These are phyloP conservation scores for Gymnopithys bicolor DNA, from an alignment of 2,797 vertebrate genomes.

Conservation along the genomic window DNA sequence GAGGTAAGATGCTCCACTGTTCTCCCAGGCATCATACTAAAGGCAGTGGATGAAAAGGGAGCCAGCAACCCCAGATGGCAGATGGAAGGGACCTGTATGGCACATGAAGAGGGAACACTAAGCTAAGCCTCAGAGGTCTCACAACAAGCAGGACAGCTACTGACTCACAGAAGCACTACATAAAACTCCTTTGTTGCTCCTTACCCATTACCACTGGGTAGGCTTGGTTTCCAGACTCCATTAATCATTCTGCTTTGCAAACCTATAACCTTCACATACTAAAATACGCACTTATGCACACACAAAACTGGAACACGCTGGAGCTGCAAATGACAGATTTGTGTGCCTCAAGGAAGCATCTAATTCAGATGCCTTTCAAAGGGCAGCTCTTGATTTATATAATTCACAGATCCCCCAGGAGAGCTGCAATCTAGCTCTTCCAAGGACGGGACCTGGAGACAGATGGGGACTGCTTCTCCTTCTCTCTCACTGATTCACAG, in stretches of 20 bases:
- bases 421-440: neutral
- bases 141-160: neutral
- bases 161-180: neutral
- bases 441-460: neutral
- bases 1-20: neutral
- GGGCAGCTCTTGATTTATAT: neutral
- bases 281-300: neutral
- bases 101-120: neutral
- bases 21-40: neutral
- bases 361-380: slow-evolving; percentile 4
- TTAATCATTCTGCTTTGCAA: slow-evolving; percentile 61
- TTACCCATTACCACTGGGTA: slow-evolving; percentile 23
- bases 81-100: neutral
- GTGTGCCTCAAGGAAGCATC: slow-evolving; percentile 6
- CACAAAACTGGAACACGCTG: neutral
- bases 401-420: neutral
- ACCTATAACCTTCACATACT: slow-evolving; percentile 36
- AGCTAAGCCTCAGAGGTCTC: neutral
- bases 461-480: neutral
- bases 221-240: slow-evolving; percentile 45
- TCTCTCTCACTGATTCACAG: neutral
- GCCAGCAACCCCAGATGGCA: neutral
- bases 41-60: neutral
- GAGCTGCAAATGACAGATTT: neutral
- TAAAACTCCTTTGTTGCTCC: slow-evolving; percentile 9